phyloP scores from a whole-genome alignment of 2,888 invertebrate genomes.

The Plagiodera versicolora region DNA sequence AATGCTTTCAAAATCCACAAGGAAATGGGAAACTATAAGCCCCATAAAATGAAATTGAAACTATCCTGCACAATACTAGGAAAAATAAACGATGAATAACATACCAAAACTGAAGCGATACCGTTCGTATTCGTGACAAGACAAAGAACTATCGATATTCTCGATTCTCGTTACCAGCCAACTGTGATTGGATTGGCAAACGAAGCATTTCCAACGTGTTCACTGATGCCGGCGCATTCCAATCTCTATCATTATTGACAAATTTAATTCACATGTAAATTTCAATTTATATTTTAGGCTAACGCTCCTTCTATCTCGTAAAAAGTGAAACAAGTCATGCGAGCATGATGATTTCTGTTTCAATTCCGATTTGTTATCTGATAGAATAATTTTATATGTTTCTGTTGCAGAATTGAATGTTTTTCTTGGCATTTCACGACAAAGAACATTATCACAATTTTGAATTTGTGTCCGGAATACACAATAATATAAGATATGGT shows the following conservation, averaged over 20 bases:
- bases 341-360: not conserved
- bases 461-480: too few relatives aligned
- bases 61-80: not conserved
- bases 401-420: too few relatives aligned
- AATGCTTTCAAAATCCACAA: too few relatives aligned
- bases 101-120: not conserved
- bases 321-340: not conserved
- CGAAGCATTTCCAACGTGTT: not conserved
- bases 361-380: too few relatives aligned
- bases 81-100: not conserved
- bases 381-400: too few relatives aligned
- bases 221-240: slow-evolving; percentile 14
- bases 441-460: too few relatives aligned
- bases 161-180: not conserved
- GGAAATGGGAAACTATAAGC: too few relatives aligned
- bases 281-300: slow-evolving; percentile 25
- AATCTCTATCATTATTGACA: slow-evolving; percentile 24
- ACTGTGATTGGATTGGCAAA: not conserved
- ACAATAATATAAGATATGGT: too few relatives aligned
- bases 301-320: slow-evolving; percentile 7
- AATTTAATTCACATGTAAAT: slow-evolving; percentile 26
- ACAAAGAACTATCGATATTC: not conserved
- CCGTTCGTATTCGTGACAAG: not conserved
- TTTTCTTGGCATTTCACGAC: too few relatives aligned
- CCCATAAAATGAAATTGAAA: too few relatives aligned